Conservation (phyloP, 2,113 vertebrate species). For the Thymallus thymallus region DNA sequence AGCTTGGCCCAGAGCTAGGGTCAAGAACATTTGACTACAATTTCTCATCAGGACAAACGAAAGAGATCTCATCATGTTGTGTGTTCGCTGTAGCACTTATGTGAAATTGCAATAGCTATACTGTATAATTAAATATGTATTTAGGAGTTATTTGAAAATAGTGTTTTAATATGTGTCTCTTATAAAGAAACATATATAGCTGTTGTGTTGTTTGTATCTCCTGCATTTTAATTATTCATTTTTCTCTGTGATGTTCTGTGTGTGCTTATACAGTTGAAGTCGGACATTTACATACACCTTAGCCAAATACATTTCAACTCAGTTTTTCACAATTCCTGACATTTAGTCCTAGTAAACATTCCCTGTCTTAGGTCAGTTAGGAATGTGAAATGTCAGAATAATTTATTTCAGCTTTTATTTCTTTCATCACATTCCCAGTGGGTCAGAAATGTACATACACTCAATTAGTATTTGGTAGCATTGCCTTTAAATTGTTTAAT, state of each 20-base stretch:
- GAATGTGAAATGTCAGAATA: no score
- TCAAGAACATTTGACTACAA: background rate
- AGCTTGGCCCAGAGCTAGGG: background rate
- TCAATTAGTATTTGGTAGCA: no score
- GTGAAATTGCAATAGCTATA: background rate
- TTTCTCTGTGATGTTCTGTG: background rate
- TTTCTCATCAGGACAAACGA: background rate
- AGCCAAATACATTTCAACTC: no score
- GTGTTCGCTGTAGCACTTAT: background rate
- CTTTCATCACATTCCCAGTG: no score
- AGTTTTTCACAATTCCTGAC: no score
- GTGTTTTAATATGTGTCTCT: conserved; percentile 1
- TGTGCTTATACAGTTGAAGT: background rate
- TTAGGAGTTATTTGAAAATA: background rate
- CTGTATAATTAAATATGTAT: background rate
- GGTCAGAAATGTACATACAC: no score
- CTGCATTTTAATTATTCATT: background rate
- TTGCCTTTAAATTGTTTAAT: no score
- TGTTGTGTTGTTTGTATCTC: background rate
- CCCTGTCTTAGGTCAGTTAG: no score
- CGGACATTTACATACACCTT: no score
- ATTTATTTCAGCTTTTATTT: no score
- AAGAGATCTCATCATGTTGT: background rate
- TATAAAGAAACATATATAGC: conserved; percentile 4
- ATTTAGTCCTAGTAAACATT: no score